A percentile compares a stretch with the other conserved stretches of the same genome.
Conservation (phyloP, 2,113 vertebrate genomes). For the Ursus arctos region DNA sequence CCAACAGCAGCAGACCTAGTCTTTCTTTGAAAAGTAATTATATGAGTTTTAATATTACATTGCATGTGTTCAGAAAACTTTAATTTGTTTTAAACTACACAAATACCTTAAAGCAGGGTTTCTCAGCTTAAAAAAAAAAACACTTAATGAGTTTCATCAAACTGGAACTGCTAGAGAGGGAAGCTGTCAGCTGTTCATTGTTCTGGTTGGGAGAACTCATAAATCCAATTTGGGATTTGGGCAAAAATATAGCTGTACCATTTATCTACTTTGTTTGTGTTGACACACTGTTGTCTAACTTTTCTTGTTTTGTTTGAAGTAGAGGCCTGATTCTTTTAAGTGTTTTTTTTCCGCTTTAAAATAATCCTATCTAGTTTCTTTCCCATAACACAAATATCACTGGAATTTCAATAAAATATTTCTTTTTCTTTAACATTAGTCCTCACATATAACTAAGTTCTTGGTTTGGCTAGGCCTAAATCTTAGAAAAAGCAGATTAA, state of each 20-base stretch:
- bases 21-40: not conserved
- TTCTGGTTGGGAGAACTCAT: not conserved
- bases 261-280: not conserved
- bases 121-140: slow-evolving; percentile 4
- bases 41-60: not conserved
- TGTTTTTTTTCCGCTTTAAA: not conserved
- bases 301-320: slow-evolving; percentile 37
- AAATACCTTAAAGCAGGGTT: not conserved
- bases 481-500: slow-evolving; percentile 33
- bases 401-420: not conserved
- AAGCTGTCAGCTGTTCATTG: not conserved
- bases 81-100: slow-evolving; percentile 19
- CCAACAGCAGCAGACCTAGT: not conserved
- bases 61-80: not conserved
- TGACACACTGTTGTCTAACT: not conserved
- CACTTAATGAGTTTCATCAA: slow-evolving; percentile 40
- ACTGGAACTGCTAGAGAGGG: not conserved
- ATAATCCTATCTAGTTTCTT: not conserved
- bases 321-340: not conserved
- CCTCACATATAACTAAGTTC: slow-evolving; percentile 10
- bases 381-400: not conserved
- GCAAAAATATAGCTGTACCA: not conserved
- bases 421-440: not conserved
- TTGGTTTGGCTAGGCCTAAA: not conserved
- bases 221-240: not conserved